phyloP scores from a whole-genome alignment of 2,888 invertebrate genomes.

The Polyommatus iphigenia region DNA sequence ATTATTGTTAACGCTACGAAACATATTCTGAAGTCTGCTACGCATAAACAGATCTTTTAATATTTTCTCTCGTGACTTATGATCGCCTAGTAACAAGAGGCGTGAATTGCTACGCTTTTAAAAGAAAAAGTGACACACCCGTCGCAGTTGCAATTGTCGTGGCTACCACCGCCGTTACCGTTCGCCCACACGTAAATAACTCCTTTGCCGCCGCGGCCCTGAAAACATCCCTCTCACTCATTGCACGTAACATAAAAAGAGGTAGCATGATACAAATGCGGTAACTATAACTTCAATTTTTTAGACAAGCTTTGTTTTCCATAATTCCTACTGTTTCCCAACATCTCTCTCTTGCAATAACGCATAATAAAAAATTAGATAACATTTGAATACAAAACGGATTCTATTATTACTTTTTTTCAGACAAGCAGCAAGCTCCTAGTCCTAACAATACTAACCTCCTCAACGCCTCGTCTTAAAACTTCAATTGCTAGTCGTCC shows the following conservation, averaged over 20 bases:
- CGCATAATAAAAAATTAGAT: too few species aligned
- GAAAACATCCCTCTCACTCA: constrained; percentile 29
- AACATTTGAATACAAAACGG: not conserved
- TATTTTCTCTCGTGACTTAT: not conserved
- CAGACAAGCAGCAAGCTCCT: too few species aligned
- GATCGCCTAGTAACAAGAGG: constrained; percentile 15
- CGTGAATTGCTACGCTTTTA: constrained; percentile 23
- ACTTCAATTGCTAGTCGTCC: constrained; percentile 89
- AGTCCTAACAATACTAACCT: constrained; percentile 72
- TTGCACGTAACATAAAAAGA: not conserved
- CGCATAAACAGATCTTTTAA: not conserved
- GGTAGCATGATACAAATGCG: not conserved
- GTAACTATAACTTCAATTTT: too few species aligned
- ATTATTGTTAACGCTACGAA: too few species aligned
- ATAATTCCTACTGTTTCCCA: too few species aligned
- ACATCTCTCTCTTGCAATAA: too few species aligned
- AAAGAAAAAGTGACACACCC: constrained; percentile 82
- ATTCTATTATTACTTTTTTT: not conserved
- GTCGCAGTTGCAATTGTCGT: constrained; percentile 95
- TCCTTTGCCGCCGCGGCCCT: constrained; percentile 91
- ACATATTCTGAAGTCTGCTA: not conserved
- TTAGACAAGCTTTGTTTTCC: too few species aligned
- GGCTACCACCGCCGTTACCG: constrained; percentile 91
- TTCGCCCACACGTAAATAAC: constrained; percentile 95
- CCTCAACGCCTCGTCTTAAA: constrained; percentile 85